Evolutionary conservation across 2,797 vertebrate species (phyloP), one percentile per base, ranked within the genome.

Genomic region (Ibycter americanus): DNA sequence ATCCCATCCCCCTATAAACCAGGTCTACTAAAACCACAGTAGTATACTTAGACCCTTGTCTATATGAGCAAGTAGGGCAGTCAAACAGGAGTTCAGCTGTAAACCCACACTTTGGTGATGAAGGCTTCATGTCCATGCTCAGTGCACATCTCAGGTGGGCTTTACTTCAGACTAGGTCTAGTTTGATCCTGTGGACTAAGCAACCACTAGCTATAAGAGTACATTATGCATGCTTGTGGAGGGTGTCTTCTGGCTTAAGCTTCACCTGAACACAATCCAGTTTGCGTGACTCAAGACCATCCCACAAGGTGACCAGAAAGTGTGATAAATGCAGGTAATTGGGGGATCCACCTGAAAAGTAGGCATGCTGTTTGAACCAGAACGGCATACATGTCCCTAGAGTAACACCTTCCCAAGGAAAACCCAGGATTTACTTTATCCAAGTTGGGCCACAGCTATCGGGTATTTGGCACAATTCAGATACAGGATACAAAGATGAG

Each of bases 351-450:
- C 8, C 19, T 18, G 25, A 62, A 66, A 91, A 72, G 29, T 40
- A 56, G 0, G 0, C 6, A 10, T 46, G 51, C 3, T n/a, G 4
- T 29, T 46, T 17, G 11, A 87, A 58, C 14, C 34, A 49, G 12
- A 88, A 20, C 7, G 36, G 29, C 5, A 38, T 0, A 4, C 0
- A 1, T 1, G 1, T 5, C 12, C 46, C n/a, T 47, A 31, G 11
- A 71, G 36, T 22, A 25, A 26, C 11, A 46, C 13, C 21, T 91
- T 36, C 26, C 63, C 7, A 68, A 42, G 34, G 44, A 82, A 74
- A 81, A 32, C 2, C 4, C 10, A 29, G 18, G 26, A 34, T 62
- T 59, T 26, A 34, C 6, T 13, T 51, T 40, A 25, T 27, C 46
- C 9, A 73, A 9, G 42, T 5, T 2, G 3, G 55, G 23, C 67